Percentiles rank a stretch among this genome's conserved stretches.
phyloP scores from a whole-genome alignment of 1,140 invertebrate species.

The Dendrolimus kikuchii region DNA sequence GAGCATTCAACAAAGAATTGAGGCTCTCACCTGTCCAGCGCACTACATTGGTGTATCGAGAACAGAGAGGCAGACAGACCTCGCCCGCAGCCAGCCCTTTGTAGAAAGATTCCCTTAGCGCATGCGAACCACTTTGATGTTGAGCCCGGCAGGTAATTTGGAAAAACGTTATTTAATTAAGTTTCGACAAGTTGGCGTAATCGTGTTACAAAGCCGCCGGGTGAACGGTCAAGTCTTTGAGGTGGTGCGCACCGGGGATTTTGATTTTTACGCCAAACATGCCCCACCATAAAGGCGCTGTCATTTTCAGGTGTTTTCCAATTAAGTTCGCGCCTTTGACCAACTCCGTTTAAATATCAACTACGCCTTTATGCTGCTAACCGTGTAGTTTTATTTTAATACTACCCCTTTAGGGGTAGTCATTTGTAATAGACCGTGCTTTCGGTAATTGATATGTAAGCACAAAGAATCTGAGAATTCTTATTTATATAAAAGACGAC shows the following conservation, averaged over 20 bases:
- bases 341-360: slow-evolving; percentile 37
- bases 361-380: slow-evolving; percentile 48
- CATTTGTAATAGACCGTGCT: slow-evolving; percentile 36
- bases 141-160: slow-evolving; percentile 59
- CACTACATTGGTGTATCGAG: slow-evolving; percentile 32
- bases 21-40: slow-evolving; percentile 46
- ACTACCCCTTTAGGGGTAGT: too few relatives aligned
- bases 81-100: slow-evolving; percentile 58
- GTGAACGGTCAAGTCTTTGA: slow-evolving; percentile 62
- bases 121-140: slow-evolving; percentile 56
- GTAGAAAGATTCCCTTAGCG: slow-evolving; percentile 57
- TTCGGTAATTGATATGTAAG: slow-evolving; percentile 6
- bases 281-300: slow-evolving; percentile 58
- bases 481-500: too few relatives aligned
- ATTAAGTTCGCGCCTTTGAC: slow-evolving; percentile 67
- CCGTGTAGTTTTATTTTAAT: slow-evolving; percentile 47
- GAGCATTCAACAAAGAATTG: slow-evolving; percentile 36
- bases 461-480: background rate
- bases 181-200: slow-evolving; percentile 68
- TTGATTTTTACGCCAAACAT: slow-evolving; percentile 63
- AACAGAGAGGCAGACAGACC: slow-evolving; percentile 35
- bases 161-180: slow-evolving; percentile 72
- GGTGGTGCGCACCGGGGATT: slow-evolving; percentile 26
- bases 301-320: slow-evolving; percentile 65
- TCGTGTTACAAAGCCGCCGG: slow-evolving; percentile 65